Conservation (phyloP, 2,113 vertebrate genomes). For the Pedionomus torquatus region DNA sequence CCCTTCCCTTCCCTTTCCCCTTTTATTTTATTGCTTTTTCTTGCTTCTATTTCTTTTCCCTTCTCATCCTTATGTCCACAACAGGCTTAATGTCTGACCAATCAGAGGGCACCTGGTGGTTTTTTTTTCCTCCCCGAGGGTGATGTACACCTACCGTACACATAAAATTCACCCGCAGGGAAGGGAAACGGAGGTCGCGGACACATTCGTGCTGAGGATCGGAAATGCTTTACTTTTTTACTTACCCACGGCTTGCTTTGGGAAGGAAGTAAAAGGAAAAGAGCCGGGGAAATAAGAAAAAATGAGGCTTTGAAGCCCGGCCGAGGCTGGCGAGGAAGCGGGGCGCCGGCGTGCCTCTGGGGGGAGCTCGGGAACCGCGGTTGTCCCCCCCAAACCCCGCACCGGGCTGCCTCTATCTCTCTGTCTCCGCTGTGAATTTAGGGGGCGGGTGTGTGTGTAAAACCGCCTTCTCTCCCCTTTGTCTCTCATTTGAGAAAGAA, state of each 20-base stretch:
- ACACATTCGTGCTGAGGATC: not conserved
- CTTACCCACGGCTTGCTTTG: not conserved
- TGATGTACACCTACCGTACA: not conserved
- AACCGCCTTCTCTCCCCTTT: not conserved
- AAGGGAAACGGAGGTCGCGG: fast-evolving
- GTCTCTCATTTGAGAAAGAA: not conserved
- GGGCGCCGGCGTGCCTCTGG: constrained; percentile 28
- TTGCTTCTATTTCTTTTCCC: fast-evolving
- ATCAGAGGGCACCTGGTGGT: not conserved
- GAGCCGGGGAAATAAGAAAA: not conserved
- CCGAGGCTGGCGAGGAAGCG: not conserved
- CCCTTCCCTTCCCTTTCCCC: no score
- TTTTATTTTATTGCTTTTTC: not conserved
- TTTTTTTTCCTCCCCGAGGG: not conserved
- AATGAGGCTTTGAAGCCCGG: not conserved
- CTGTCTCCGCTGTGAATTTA: not conserved
- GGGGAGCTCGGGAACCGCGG: constrained; percentile 57
- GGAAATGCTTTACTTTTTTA: not conserved
- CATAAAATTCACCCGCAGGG: not conserved
- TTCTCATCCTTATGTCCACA: not conserved
- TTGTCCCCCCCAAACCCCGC: not conserved
- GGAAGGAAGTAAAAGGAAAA: not conserved
- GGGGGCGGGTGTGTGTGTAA: no score
- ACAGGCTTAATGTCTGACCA: not conserved
- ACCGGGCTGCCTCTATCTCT: not conserved